Evolutionary conservation across 1,140 invertebrate genomes (phyloP).

Genomic region (Adoxophyes honmai): DNA sequence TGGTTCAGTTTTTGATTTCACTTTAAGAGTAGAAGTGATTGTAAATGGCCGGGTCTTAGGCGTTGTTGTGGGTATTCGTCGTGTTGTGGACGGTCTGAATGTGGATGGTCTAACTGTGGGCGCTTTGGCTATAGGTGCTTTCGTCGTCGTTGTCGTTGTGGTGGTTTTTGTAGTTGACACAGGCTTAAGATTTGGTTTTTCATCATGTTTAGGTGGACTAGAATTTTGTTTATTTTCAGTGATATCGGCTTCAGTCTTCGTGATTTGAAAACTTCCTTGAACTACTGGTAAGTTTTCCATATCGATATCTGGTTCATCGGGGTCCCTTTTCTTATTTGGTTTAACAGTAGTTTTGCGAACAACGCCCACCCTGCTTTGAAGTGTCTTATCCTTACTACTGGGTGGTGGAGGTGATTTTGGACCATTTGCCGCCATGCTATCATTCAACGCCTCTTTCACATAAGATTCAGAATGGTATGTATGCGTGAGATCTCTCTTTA

Average conservation of each 20-base stretch:
- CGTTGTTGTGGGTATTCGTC: slow-evolving; percentile 43
- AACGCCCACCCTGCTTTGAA: slow-evolving; percentile 70
- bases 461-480: slow-evolving; percentile 69
- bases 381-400: slow-evolving; percentile 64
- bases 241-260: slow-evolving; percentile 80
- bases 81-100: slow-evolving; percentile 55
- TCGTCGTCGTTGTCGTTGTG: slow-evolving; percentile 60
- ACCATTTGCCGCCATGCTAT: slow-evolving; percentile 53
- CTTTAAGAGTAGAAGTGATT: slow-evolving; percentile 70
- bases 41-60: slow-evolving; percentile 56
- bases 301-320: slow-evolving; percentile 76
- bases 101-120: slow-evolving; percentile 49
- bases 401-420: slow-evolving; percentile 44
- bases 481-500: slow-evolving; percentile 79
- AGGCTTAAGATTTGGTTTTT: slow-evolving; percentile 64
- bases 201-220: slow-evolving; percentile 48
- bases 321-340: slow-evolving; percentile 62
- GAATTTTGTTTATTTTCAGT: slow-evolving; percentile 77
- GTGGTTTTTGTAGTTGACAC: slow-evolving; percentile 40
- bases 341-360: slow-evolving; percentile 75
- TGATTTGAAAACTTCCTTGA: slow-evolving; percentile 80
- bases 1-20: slow-evolving; percentile 56
- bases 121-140: slow-evolving; percentile 26
- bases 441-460: slow-evolving; percentile 65
- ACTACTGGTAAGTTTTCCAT: slow-evolving; percentile 77